Conservation (phyloP, 1,140 invertebrate species). For the Lutraria rhynchaena region DNA sequence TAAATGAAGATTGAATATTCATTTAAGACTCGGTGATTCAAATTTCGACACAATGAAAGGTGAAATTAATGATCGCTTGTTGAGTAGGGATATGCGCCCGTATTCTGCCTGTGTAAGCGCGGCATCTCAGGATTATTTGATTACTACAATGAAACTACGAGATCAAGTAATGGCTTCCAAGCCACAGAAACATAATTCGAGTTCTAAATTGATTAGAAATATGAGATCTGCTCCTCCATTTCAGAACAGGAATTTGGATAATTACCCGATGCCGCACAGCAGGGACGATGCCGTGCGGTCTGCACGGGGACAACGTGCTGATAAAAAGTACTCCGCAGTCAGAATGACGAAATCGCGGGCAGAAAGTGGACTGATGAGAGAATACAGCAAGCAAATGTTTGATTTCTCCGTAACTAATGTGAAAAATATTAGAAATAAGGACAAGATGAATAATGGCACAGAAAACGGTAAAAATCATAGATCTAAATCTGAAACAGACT, state of each 20-base stretch:
- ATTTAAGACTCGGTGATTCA: too few species aligned
- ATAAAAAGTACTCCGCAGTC: background rate
- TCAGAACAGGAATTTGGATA: constrained; percentile 49
- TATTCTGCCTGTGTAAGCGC: background rate
- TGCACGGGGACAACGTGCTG: constrained; percentile 8
- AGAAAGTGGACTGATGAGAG: constrained; percentile 42
- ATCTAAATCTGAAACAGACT: background rate
- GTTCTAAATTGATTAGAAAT: constrained; percentile 8
- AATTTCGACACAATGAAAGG: background rate
- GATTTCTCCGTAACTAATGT: constrained; percentile 31
- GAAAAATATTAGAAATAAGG: background rate
- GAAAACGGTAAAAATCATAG: background rate
- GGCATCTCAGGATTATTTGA: constrained; percentile 44
- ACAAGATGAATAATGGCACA: background rate
- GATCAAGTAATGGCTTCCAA: constrained; percentile 11
- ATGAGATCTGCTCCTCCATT: constrained; percentile 40
- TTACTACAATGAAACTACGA: constrained; percentile 45
- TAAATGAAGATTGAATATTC: too few species aligned
- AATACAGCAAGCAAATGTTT: constrained; percentile 55
- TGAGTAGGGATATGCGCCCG: background rate
- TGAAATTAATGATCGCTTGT: background rate
- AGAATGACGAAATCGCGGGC: constrained; percentile 3
- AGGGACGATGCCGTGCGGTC: constrained; percentile 36
- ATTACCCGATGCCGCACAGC: constrained; percentile 42
- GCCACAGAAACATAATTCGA: background rate